Conservation (phyloP, 2,888 invertebrate species). For the Biston betularia region DNA sequence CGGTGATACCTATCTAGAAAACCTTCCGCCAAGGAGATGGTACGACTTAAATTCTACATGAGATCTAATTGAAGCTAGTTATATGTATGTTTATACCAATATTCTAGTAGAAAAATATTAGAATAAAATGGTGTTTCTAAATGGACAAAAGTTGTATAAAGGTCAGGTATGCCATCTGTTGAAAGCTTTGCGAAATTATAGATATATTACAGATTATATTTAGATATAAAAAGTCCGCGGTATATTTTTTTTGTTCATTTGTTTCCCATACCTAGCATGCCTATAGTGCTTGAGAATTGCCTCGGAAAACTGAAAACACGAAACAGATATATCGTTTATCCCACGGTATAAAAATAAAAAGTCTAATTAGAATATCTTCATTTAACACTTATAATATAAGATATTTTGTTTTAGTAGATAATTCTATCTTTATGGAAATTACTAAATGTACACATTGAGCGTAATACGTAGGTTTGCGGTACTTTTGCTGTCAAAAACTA, state of each 20-base stretch:
- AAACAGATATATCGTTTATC: slow-evolving; percentile 7
- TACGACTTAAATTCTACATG: too few species aligned
- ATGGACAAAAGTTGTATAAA: too few species aligned
- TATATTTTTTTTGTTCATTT: slow-evolving; percentile 6
- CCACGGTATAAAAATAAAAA: slow-evolving; percentile 6
- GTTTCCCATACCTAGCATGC: slow-evolving; percentile 1
- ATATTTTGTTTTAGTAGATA: neutral
- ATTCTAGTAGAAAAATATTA: too few species aligned
- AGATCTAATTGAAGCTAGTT: too few species aligned
- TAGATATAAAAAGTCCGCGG: neutral
- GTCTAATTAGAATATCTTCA: neutral
- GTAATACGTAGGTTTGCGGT: neutral
- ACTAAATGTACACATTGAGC: too few species aligned
- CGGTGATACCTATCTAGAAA: too few species aligned
- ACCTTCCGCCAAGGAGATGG: too few species aligned
- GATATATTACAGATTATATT: neutral
- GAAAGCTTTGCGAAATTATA: neutral
- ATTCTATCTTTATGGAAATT: too few species aligned
- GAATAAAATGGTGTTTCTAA: too few species aligned
- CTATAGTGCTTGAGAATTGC: neutral
- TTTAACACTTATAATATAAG: neutral
- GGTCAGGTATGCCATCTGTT: slow-evolving; percentile 9
- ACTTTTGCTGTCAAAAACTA: neutral
- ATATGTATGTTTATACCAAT: too few species aligned
- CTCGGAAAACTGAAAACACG: slow-evolving; percentile 10